These are phyloP conservation scores for Heliconius hewitsoni DNA, from an alignment of 1,140 invertebrate species.

Conservation along the genomic window DNA sequence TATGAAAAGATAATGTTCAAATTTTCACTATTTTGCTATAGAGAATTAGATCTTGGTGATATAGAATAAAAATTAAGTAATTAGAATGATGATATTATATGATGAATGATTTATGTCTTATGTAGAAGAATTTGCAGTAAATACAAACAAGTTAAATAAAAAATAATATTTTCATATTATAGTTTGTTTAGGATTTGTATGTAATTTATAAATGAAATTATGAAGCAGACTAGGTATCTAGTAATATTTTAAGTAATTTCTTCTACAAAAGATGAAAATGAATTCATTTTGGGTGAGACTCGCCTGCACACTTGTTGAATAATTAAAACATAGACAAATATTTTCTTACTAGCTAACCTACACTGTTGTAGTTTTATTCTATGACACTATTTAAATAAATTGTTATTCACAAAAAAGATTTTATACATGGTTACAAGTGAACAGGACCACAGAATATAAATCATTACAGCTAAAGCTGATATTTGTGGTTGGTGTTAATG, in stretches of 20 bases:
- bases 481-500: slow-evolving; percentile 61
- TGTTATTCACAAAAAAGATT: slow-evolving; percentile 46
- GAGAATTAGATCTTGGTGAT: slow-evolving; percentile 28
- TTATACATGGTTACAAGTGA: slow-evolving; percentile 43
- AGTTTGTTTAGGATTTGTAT: not conserved
- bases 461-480: slow-evolving; percentile 45
- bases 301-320: slow-evolving; percentile 38
- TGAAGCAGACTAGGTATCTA: too few relatives aligned
- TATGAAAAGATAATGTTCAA: slow-evolving; percentile 33
- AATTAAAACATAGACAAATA: slow-evolving; percentile 43
- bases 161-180: not conserved
- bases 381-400: slow-evolving; percentile 43
- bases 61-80: not conserved
- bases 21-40: slow-evolving; percentile 27
- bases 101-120: not conserved
- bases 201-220: not conserved
- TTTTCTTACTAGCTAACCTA: slow-evolving; percentile 47
- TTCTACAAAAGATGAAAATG: slow-evolving; percentile 5
- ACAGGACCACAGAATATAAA: slow-evolving; percentile 48
- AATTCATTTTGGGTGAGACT: slow-evolving; percentile 27
- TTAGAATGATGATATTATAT: not conserved
- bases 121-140: not conserved
- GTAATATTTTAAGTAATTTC: not conserved
- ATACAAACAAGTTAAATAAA: not conserved
- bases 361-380: slow-evolving; percentile 49